Percentiles rank a stretch among this genome's conserved stretches.
phyloP scores from a whole-genome alignment of 2,113 vertebrate species.

The Platichthys stellatus region DNA sequence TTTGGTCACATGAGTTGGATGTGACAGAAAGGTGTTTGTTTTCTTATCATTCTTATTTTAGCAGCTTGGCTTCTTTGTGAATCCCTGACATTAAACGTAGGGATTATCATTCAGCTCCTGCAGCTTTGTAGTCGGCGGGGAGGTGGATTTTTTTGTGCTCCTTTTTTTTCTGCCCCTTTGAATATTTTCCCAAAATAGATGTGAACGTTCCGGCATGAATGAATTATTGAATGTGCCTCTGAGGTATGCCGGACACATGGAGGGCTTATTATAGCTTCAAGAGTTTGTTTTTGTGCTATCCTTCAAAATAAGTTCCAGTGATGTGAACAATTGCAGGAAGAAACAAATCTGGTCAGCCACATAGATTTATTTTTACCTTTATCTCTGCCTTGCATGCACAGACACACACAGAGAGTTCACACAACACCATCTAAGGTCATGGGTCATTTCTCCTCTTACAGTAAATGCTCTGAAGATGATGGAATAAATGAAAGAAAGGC shows the following conservation, averaged over 20 bases:
- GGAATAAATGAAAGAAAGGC: constrained; percentile 39
- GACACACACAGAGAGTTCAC: neutral
- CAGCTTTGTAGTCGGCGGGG: constrained; percentile 6
- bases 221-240: constrained; percentile 71
- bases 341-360: constrained; percentile 11
- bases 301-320: neutral
- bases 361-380: neutral
- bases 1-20: constrained; percentile 35
- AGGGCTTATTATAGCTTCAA: constrained; percentile 31
- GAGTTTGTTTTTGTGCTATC: neutral
- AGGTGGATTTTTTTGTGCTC: constrained; percentile 32
- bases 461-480: constrained; percentile 30
- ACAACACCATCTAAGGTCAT: constrained; percentile 16
- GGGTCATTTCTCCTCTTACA: constrained; percentile 23
- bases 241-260: constrained; percentile 55
- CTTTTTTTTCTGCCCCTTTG: neutral
- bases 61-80: constrained; percentile 3
- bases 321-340: neutral
- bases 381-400: neutral
- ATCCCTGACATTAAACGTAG: constrained; percentile 11
- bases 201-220: constrained; percentile 61
- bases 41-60: constrained; percentile 14
- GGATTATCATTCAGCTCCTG: constrained; percentile 28
- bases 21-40: constrained; percentile 1
- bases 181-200: constrained; percentile 71